A percentile compares a stretch with the other conserved stretches of the same genome.
phyloP scores from a whole-genome alignment of 1,140 invertebrate species.

The Oppia nitens region DNA sequence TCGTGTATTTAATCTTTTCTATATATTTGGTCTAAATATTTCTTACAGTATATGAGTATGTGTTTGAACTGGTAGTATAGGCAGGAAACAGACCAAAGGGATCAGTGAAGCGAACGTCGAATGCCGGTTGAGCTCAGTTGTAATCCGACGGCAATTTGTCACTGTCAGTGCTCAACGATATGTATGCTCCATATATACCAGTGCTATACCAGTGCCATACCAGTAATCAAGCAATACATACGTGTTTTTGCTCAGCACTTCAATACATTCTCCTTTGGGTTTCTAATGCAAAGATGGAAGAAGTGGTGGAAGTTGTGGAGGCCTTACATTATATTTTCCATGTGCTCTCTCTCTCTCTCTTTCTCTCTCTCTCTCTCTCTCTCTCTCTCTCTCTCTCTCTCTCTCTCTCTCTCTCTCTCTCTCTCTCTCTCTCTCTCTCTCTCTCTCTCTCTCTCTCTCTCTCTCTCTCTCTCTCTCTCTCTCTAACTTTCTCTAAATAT shows the following conservation, averaged over 20 bases:
- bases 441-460: background rate
- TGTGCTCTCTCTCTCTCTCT: background rate
- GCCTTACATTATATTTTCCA: background rate
- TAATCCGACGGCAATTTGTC: constrained; percentile 19
- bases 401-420: background rate
- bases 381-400: background rate
- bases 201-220: no score
- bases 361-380: background rate
- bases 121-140: constrained; percentile 1
- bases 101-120: background rate
- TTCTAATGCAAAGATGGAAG: background rate
- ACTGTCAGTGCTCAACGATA: constrained; percentile 9
- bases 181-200: no score
- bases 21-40: no score
- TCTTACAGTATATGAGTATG: no score
- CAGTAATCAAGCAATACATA: no score
- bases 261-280: background rate
- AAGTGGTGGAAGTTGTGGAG: background rate
- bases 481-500: background rate
- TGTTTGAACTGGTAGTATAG: no score
- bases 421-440: background rate
- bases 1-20: no score
- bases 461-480: background rate
- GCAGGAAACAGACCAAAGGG: background rate
- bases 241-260: constrained; percentile 5